Evolutionary conservation across 2,113 vertebrate species (phyloP).

Genomic region (Sorex araneus): DNA sequence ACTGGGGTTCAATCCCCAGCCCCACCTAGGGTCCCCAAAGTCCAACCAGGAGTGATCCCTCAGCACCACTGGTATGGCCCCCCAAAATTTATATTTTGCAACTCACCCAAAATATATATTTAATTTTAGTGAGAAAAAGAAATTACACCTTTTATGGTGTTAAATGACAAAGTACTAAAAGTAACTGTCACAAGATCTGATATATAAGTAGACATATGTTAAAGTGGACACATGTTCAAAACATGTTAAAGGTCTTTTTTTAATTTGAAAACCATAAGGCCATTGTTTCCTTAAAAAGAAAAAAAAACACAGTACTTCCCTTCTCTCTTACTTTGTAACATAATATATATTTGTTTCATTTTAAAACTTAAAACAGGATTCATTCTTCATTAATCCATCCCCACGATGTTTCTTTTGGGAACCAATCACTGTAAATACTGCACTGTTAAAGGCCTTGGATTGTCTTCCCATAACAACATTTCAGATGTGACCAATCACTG

Average conservation of each 20-base stretch:
- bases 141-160: no score
- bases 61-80: no score
- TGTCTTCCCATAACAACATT: conserved; percentile 7
- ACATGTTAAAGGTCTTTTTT: neutral
- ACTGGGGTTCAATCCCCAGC: no score
- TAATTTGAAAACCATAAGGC: conserved; percentile 17
- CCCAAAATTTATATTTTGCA: no score
- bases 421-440: neutral
- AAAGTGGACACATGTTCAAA: neutral
- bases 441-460: neutral
- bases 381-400: neutral
- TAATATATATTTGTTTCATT: neutral
- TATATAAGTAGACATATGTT: neutral
- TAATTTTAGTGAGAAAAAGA: no score
- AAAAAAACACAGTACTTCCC: neutral
- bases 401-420: neutral
- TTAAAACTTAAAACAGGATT: conserved; percentile 48
- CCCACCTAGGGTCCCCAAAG: no score
- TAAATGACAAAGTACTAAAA: conserved; percentile 26
- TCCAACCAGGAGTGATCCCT: no score
- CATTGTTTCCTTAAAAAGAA: conserved; percentile 10
- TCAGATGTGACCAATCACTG: neutral
- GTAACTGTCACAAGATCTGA: conserved; percentile 20
- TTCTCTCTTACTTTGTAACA: conserved; percentile 2
- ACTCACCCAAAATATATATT: no score